Evolutionary conservation across 2,797 vertebrate genomes (phyloP).

Genomic region (Anguilla pacifica): DNA sequence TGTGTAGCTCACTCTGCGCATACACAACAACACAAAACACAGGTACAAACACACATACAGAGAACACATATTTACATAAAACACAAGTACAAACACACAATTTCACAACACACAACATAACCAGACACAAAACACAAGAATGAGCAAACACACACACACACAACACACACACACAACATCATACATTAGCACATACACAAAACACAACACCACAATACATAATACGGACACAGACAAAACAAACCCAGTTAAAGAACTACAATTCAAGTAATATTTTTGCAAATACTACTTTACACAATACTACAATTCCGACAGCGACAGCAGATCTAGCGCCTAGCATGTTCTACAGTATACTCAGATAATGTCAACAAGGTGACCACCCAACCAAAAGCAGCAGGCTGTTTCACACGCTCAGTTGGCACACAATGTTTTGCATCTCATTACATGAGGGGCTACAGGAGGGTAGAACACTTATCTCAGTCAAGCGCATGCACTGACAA

Average conservation of each 20-base stretch:
- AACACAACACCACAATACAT: neutral
- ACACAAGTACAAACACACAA: neutral
- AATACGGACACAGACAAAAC: neutral
- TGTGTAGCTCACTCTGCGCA: conserved; percentile 89
- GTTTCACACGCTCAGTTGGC: neutral
- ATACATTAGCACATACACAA: neutral
- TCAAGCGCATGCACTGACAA: neutral
- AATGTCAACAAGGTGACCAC: neutral
- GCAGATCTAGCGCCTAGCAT: neutral
- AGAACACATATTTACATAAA: neutral
- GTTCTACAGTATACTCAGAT: too few relatives aligned
- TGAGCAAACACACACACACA: neutral
- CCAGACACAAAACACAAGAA: neutral
- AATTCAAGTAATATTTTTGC: neutral
- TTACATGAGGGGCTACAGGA: neutral
- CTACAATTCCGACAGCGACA: neutral
- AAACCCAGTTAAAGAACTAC: neutral
- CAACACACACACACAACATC: neutral
- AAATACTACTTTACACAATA: neutral
- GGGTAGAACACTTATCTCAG: neutral
- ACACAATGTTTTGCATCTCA: neutral
- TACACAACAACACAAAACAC: conserved; percentile 28
- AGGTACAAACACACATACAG: neutral
- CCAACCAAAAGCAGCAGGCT: neutral
- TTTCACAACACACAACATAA: conserved; percentile 3